Percentiles rank a stretch among this genome's conserved stretches.
These are phyloP conservation scores for Varanus salvator DNA, from an alignment of 2,113 vertebrate species.

Conservation along the genomic window DNA sequence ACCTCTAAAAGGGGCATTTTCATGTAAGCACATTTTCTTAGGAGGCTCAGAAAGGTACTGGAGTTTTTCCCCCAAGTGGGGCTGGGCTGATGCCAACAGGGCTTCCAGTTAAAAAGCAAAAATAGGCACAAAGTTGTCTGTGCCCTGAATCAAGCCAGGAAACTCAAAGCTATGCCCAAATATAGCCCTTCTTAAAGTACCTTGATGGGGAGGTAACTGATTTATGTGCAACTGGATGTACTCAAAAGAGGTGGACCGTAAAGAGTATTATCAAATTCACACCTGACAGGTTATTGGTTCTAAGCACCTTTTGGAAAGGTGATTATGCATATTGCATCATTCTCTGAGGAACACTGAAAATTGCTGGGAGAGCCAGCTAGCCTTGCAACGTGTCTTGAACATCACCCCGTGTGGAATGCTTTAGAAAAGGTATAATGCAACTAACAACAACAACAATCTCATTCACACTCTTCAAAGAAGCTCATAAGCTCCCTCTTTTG, in stretches of 20 bases:
- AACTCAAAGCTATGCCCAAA: background rate
- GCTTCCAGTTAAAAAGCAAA: background rate
- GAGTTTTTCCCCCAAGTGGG: no score
- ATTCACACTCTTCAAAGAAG: background rate
- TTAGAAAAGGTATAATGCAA: background rate
- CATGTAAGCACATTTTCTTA: no score
- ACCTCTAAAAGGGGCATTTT: no score
- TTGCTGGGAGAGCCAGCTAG: background rate
- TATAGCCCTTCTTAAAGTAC: slow-evolving; percentile 2
- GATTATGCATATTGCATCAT: slow-evolving; percentile 26
- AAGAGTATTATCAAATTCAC: slow-evolving; percentile 25
- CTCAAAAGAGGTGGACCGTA: slow-evolving; percentile 6
- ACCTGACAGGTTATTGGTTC: slow-evolving; percentile 24
- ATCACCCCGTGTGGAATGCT: background rate
- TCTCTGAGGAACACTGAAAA: background rate
- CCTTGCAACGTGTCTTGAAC: background rate
- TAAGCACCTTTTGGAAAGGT: slow-evolving; percentile 20
- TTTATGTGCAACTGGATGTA: slow-evolving; percentile 15
- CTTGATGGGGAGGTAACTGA: background rate
- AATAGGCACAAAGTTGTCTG: background rate
- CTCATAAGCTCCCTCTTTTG: background rate
- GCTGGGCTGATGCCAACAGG: no score
- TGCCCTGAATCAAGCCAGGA: background rate
- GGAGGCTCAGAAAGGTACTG: no score
- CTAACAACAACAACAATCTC: background rate